A percentile compares a stretch with the other conserved stretches of the same genome.
These are phyloP conservation scores for Caracal caracal DNA, from an alignment of 2,113 vertebrate species.

Conservation along the genomic window DNA sequence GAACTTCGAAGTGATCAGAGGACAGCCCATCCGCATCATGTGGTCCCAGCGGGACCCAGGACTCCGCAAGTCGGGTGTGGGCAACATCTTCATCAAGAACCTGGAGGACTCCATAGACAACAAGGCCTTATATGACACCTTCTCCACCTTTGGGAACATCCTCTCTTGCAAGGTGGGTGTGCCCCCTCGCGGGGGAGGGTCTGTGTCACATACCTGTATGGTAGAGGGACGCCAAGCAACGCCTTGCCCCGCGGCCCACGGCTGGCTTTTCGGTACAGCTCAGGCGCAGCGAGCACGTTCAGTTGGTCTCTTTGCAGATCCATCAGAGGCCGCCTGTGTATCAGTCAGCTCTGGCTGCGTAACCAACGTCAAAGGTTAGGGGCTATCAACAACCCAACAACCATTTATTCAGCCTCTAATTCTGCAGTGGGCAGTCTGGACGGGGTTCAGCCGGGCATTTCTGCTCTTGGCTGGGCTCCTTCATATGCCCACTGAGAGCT, in stretches of 20 bases:
- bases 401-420: neutral
- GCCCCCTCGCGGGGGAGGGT: neutral
- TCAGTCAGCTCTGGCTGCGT: neutral
- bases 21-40: constrained; percentile 97
- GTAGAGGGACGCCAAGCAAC: neutral
- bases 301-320: neutral
- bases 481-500: neutral
- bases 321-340: neutral
- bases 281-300: neutral
- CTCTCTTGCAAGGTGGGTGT: constrained; percentile 95
- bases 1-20: constrained; percentile 99
- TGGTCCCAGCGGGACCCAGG: constrained; percentile 98
- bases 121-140: constrained; percentile 98
- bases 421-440: neutral
- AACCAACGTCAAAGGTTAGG: neutral
- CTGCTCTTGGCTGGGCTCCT: neutral
- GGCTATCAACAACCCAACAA: neutral
- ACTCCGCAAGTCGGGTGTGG: constrained; percentile 96
- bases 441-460: neutral
- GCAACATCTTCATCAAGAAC: constrained; percentile 99
- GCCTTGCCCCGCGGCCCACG: neutral
- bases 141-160: constrained; percentile 98
- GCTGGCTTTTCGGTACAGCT: neutral
- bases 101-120: constrained; percentile 98
- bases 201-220: neutral